Conservation (phyloP, 2,113 vertebrate species). For the Chaenocephalus aceratus region DNA sequence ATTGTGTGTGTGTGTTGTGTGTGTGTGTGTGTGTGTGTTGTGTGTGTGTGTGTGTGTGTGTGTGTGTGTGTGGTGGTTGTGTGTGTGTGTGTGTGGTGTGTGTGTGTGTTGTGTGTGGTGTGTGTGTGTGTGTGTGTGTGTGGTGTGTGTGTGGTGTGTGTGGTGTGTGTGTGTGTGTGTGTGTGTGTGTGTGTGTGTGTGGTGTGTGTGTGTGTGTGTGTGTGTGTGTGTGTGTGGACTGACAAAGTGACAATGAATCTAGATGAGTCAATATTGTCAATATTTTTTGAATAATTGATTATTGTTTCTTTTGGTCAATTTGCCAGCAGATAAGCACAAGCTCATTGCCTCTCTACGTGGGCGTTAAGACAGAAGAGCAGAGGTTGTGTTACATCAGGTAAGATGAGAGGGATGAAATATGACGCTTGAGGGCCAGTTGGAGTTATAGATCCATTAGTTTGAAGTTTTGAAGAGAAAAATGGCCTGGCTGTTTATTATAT, state of each 20-base stretch:
- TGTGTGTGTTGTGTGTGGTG: too few relatives aligned
- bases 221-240: too few relatives aligned
- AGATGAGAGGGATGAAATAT: conserved; percentile 8
- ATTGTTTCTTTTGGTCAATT: not conserved
- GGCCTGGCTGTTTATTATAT: not conserved
- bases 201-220: too few relatives aligned
- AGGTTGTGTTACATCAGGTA: not conserved
- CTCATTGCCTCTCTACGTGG: not conserved
- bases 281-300: not conserved
- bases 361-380: not conserved
- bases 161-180: too few relatives aligned
- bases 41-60: not conserved
- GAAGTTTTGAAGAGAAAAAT: not conserved
- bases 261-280: not conserved
- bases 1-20: not conserved
- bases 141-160: too few relatives aligned
- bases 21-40: too few relatives aligned
- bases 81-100: too few relatives aligned
- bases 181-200: too few relatives aligned
- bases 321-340: not conserved
- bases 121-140: too few relatives aligned
- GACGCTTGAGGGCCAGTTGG: not conserved
- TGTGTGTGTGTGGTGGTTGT: too few relatives aligned
- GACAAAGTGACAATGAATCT: not conserved
- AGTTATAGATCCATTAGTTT: conserved; percentile 11